Conservation (phyloP, 2,113 vertebrate genomes). For the Equus przewalskii region DNA sequence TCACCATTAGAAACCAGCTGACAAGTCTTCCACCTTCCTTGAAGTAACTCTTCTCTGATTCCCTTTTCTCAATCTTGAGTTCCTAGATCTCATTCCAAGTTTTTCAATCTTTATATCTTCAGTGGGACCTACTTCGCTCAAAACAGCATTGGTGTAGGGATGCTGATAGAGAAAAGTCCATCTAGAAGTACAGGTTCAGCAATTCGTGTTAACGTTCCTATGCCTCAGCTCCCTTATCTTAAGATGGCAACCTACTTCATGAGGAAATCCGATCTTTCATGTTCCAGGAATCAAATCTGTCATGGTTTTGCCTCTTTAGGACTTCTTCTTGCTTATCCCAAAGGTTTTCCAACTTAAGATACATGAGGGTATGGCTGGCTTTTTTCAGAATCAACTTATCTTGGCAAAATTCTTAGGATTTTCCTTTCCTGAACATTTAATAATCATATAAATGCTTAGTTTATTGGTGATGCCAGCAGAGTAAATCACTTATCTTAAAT, state of each 20-base stretch:
- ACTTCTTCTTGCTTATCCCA: not conserved
- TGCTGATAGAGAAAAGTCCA: not conserved
- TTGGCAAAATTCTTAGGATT: constrained; percentile 39
- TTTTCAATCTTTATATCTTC: not conserved
- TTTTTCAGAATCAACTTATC: not conserved
- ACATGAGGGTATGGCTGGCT: not conserved
- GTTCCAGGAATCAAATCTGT: not conserved
- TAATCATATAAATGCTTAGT: not conserved
- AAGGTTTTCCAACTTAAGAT: not conserved
- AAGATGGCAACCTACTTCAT: not conserved
- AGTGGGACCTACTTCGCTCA: not conserved
- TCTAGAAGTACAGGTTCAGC: not conserved
- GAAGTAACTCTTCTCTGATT: not conserved
- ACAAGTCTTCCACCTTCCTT: not conserved
- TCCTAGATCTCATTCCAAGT: not conserved
- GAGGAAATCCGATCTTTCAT: not conserved
- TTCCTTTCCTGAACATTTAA: not conserved
- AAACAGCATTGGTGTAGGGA: not conserved
- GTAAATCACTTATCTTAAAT: constrained; percentile 2
- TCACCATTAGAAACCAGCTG: not conserved
- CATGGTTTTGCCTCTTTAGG: not conserved
- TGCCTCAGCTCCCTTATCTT: not conserved
- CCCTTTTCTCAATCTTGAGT: constrained; percentile 6
- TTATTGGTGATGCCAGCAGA: not conserved
- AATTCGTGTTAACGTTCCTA: not conserved